Percentiles rank a stretch among this genome's conserved stretches.
Evolutionary conservation across 2,888 invertebrate genomes (phyloP).

Genomic region (Bugula neritina): DNA sequence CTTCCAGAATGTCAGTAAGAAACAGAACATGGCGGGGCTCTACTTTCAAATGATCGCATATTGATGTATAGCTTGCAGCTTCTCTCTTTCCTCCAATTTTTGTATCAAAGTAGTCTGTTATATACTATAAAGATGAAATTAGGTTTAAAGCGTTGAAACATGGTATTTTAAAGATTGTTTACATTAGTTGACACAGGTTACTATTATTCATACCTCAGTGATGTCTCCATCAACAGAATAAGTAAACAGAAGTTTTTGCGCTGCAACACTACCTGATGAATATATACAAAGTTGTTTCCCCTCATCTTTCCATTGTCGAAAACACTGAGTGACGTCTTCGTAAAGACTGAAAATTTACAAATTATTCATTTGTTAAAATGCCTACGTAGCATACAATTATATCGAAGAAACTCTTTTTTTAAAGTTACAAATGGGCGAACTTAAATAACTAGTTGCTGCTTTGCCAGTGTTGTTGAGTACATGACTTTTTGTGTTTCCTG

Average conservation of each 20-base stretch:
- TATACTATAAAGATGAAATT: slow-evolving; percentile 53
- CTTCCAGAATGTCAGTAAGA: slow-evolving; percentile 76
- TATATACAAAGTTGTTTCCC: slow-evolving; percentile 74
- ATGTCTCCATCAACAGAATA: slow-evolving; percentile 73
- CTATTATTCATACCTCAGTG: slow-evolving; percentile 55
- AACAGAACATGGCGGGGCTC: slow-evolving; percentile 70
- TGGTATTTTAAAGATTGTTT: not conserved
- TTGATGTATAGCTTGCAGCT: slow-evolving; percentile 69
- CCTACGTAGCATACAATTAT: too few species aligned
- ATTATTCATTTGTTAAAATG: too few species aligned
- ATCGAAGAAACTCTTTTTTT: too few species aligned
- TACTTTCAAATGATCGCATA: slow-evolving; percentile 64
- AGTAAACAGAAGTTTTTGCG: slow-evolving; percentile 79
- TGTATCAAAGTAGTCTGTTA: slow-evolving; percentile 81
- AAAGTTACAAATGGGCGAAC: too few species aligned
- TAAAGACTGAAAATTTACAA: slow-evolving; percentile 75
- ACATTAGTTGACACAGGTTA: not conserved
- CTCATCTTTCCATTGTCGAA: slow-evolving; percentile 66
- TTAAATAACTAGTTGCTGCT: too few species aligned
- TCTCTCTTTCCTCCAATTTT: slow-evolving; percentile 75
- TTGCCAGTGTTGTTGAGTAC: too few species aligned
- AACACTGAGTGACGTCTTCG: slow-evolving; percentile 71
- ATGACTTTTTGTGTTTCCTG: too few species aligned
- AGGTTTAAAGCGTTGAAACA: not conserved
- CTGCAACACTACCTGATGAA: slow-evolving; percentile 84